Evolutionary conservation across 2,797 vertebrate genomes (phyloP), one percentile per base, ranked within the genome.

Genomic region (Crocodylus rhombifer): DNA sequence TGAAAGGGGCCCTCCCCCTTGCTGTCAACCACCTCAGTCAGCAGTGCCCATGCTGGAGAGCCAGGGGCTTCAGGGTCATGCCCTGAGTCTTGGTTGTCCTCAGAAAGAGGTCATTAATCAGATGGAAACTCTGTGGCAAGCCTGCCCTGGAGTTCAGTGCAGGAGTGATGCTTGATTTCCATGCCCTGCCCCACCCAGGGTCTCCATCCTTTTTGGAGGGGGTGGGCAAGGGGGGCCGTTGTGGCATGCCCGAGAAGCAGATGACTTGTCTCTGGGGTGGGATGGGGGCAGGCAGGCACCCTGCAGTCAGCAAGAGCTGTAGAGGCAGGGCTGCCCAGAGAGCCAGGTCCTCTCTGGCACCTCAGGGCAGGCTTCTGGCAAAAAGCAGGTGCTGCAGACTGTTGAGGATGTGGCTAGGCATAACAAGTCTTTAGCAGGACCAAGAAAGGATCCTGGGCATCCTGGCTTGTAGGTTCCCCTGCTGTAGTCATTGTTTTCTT

Each of bases 161-260:
- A 51, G 42, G 42, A 51, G 42, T 51, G 42, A 10, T 51, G 42
- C 42, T 51, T 51, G 9, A 51, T 51, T 51, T 51, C 42, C 42
- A 51, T 10, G 33, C 21, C 14, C 21, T 6, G 13, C 57, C 63
- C 15, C 15, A 8, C 33, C 21, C 28, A 5, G 26, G 23, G 80
- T 30, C 64, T 82, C 42, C 42, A 51, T 51, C 42, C 42, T 51
- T 30, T 1, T 21, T 30, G 58, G n/a, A 2, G 28, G 55, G 62
- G 42, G 16, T 14, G 82, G 15, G 13, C 28, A 9, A 57, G 77
- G 60, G 2, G 0, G 3, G 26, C 42, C 33, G 14, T 4, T n/a
- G 64, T 60, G 16, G 11, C 26, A 13, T 0, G 3, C 2, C 1
- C 17, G 11, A 6, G 14, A 55, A 30, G 71, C 7, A 23, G 3